Base-by-base conservation (phyloP, 1,140 invertebrate genomes). In the Zaprionus taronus region DNA sequence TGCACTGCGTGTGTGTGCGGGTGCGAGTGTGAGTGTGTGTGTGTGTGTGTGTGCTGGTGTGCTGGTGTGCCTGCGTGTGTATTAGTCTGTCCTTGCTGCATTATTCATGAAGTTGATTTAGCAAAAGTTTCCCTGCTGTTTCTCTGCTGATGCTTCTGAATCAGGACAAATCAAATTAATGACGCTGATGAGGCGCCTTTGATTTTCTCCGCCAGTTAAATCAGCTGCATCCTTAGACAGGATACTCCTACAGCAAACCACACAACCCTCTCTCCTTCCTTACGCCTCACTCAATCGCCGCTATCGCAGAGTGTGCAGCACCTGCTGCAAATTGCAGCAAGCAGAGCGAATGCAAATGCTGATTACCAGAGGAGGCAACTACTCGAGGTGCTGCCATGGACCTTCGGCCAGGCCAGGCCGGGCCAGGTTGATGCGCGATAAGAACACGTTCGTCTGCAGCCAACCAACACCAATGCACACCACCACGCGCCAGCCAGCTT, bases 81-180 rank as follows among this genome's bases (percentile, higher is more conserved):
- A 6, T 28, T 68, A 22, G 28, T 63, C 9, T 22, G 20, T 51
- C n/a, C 36, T 72, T 49, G 65, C 28, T 80, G 72, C 79, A 71
- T 76, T 80, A 76, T 80, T 56, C 72, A 74, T 60, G 53, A 62
- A 65, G 34, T 78, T 64, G 56, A 79, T 75, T 75, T 51, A 41
- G 56, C 61, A 62, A 67, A 71, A 76, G 73, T 70, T 51, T 57
- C 26, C 41, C 72, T 70, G 58, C 34, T 72, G 65, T 64, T 36
- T 31, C 22, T 34, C 38, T 31, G 41, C 31, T 51, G 38, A 12
- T 58, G 62, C 26, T 47, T 58, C 53, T 58, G 53, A 71, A 63
- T 80, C 67, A 24, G 55, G 47, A 66, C 60, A 81, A 81, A 81
- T 81, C 73, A 81, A 80, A 77, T 64, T 80, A 81, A 81, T 72